Base-by-base conservation (phyloP, 1,140 invertebrate species). In the Drosophila tristis region DNA sequence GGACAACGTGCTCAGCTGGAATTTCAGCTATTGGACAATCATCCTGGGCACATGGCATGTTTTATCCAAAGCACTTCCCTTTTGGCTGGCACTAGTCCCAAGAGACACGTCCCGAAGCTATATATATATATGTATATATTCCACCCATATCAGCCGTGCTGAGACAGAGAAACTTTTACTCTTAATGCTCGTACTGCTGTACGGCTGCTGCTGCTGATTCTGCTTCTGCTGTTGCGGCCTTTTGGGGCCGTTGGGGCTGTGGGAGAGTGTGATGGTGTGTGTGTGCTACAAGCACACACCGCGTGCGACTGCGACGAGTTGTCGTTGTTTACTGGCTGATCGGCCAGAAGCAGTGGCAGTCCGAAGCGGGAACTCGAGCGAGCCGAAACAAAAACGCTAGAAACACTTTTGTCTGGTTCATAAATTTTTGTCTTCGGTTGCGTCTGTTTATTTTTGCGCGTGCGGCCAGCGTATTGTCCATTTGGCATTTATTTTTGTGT, bases 291-390 rank as follows among this genome's bases (percentile, higher is more conserved):
- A 47, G 45, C 15, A 29, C 16, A 16, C 20, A 20, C 20, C 20
- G 16, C 26, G 43, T 43, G 16, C 49, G 65, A 39, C 23, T 45
- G 39, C 54, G 9, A 29, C 48, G 20, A 60, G 58, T 16, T 25
- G 20, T 45, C 16, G 63, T 59, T 50, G 20, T 45, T 57, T 47
- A 64, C 43, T 47, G 62, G 9, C 20, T 13, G 58, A 48, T 65
- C 62, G 26, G 25, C 47, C 11, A 51, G 48, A 55, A 60, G 45
- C 35, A 35, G 57, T 23, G n/a, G 63, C 65, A 77, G 74, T 77
- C 64, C 53, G 50, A 35, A 77, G 74, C 65, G 74, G 53, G 51
- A 63, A 71, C 57, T 77, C 74, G 74, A 78, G 74, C 74, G 74
- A 70, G 74, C 44, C 72, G 61, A 74, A 59, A 56, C 72, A 57